These are phyloP conservation scores for Pseudochirops corinnae DNA, from an alignment of 2,797 vertebrate genomes.

Conservation along the genomic window DNA sequence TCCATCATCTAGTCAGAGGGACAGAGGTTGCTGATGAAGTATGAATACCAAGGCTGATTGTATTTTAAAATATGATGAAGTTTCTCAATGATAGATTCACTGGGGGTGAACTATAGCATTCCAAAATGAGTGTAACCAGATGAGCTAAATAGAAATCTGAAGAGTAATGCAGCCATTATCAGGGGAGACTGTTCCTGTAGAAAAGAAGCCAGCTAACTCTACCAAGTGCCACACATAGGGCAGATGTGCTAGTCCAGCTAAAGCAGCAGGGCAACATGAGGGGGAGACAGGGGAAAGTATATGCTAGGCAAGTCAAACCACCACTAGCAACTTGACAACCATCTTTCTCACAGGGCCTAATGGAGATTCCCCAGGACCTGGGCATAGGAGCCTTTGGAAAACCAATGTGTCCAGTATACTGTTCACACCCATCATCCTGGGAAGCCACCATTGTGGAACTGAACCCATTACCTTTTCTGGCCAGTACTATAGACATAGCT, in stretches of 20 bases:
- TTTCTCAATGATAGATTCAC: background rate
- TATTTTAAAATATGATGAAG: background rate
- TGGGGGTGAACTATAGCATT: background rate
- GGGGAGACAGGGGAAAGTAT: background rate
- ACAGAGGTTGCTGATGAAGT: background rate
- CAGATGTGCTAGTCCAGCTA: background rate
- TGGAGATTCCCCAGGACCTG: background rate
- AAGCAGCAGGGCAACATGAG: background rate
- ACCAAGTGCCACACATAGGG: background rate
- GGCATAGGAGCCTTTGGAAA: background rate
- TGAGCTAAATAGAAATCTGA: background rate
- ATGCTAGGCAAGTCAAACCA: background rate
- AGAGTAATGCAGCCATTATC: background rate
- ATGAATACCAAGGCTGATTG: background rate
- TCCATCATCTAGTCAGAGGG: background rate
- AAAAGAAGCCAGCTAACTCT: background rate
- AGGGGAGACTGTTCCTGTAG: background rate
- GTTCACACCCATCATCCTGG: background rate
- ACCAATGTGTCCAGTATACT: background rate
- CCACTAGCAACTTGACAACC: background rate
- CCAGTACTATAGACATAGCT: background rate
- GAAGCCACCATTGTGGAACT: background rate
- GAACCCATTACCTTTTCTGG: background rate
- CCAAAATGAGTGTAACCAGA: background rate
- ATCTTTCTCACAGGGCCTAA: background rate